phyloP scores from a whole-genome alignment of 2,888 invertebrate genomes.

The Phalera bucephala region DNA sequence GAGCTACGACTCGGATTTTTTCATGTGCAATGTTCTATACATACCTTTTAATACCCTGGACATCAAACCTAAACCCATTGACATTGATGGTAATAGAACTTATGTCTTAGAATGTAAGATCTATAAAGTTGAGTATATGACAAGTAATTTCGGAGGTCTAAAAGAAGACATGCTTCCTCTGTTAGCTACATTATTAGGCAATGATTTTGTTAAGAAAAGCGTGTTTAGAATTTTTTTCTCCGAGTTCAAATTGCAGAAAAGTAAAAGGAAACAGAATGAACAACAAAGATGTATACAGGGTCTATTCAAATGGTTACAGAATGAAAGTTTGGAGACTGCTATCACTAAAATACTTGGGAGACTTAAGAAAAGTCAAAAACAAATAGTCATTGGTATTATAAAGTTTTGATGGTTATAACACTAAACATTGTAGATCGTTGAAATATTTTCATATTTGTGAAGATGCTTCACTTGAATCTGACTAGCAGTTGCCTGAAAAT shows the following conservation, averaged over 20 bases:
- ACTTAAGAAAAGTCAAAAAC: slow-evolving; percentile 81
- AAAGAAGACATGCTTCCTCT: slow-evolving; percentile 88
- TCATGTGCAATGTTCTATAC: slow-evolving; percentile 91
- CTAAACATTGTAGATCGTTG: slow-evolving; percentile 81
- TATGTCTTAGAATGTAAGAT: slow-evolving; percentile 86
- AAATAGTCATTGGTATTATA: slow-evolving; percentile 81
- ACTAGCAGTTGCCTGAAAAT: slow-evolving; percentile 27
- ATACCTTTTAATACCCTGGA: slow-evolving; percentile 89
- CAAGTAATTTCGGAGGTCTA: slow-evolving; percentile 85
- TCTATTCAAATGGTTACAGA: slow-evolving; percentile 89
- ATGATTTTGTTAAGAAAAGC: slow-evolving; percentile 90
- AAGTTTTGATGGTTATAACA: slow-evolving; percentile 86
- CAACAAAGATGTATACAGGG: slow-evolving; percentile 88
- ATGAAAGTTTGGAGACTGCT: slow-evolving; percentile 87
- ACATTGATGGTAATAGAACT: slow-evolving; percentile 46
- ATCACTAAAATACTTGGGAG: slow-evolving; percentile 85
- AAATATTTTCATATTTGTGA: slow-evolving; percentile 75
- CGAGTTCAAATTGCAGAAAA: slow-evolving; percentile 84
- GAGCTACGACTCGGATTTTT: slow-evolving; percentile 97
- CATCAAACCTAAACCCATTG: slow-evolving; percentile 58
- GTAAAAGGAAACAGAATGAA: slow-evolving; percentile 77
- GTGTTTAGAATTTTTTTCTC: slow-evolving; percentile 88
- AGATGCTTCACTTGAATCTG: slow-evolving; percentile 16
- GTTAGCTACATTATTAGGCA: slow-evolving; percentile 92
- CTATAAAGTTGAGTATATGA: slow-evolving; percentile 87